Conservation (phyloP, 53 echinoderm and acorn worm genomes). For the Arbacia lixula region DNA sequence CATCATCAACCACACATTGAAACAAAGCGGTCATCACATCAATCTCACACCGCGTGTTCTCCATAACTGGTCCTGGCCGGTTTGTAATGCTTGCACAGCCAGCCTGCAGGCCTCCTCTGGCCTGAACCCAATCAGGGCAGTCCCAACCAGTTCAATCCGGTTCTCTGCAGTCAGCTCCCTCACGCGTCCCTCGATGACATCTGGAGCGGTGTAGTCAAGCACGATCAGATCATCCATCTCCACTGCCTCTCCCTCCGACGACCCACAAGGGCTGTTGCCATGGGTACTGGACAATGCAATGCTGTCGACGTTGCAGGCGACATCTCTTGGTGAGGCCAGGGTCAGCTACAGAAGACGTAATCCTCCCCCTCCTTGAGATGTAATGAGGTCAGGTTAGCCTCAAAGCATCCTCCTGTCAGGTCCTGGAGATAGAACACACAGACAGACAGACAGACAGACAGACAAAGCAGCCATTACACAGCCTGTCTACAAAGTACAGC, state of each 20-base stretch:
- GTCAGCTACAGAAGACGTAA: constrained; percentile 88
- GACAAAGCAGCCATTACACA: neutral
- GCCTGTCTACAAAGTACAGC: no score
- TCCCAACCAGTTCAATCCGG: constrained; percentile 66
- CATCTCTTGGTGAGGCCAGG: no score
- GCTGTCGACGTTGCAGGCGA: constrained; percentile 94
- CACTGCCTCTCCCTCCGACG: neutral
- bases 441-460: neutral
- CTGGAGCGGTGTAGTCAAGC: constrained; percentile 66
- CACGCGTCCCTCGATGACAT: constrained; percentile 71
- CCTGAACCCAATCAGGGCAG: constrained; percentile 85
- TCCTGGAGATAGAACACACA: constrained; percentile 63
- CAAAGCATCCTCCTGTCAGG: constrained; percentile 85
- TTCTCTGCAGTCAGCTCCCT: constrained; percentile 64
- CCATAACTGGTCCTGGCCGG: constrained; percentile 76
- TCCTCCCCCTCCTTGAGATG: constrained; percentile 86
- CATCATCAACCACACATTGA: no score
- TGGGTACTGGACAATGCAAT: neutral
- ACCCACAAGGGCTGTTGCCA: neutral
- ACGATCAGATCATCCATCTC: neutral
- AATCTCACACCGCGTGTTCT: constrained; percentile 42
- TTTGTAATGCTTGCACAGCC: constrained; percentile 61
- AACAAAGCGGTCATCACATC: no score
- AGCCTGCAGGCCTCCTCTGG: constrained; percentile 77
- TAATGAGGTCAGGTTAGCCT: constrained; percentile 79